Base-by-base conservation (phyloP, 2,797 vertebrate species). In the Pangasius larnaudii region DNA sequence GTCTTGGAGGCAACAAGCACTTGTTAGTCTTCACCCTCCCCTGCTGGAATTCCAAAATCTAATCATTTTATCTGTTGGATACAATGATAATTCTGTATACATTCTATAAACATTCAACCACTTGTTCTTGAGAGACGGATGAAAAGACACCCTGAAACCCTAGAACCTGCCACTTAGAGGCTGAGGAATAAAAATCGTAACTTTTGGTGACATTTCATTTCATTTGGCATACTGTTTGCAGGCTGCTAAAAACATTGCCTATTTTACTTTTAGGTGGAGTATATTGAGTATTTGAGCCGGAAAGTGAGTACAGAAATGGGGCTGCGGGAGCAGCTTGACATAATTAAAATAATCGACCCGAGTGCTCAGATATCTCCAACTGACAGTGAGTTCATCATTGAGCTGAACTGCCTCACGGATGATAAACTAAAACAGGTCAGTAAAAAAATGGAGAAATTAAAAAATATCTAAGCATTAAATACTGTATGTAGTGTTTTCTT, bases 271-370 rank as follows among this genome's bases (percentile, higher is more conserved):
- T 92, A 99, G 99, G 99, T 99, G 94, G 98, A 99, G 96, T 99
- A 99, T 95, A 99, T 99, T 30, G 99, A 99, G 86, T 99, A 99
- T 93, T 94, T 99, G 91, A 99, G 99, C 92, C 97, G 99, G 51
- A 99, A 98, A 96, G 98, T 99, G 88, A 99, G 99, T 95, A 99
- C 98, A 69, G 99, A 99, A 94, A 99, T 99, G 99, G 99, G 98
- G 71, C 97, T 99, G 90, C 96, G 98, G 89, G 99, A 99, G 91
- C 99, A 99, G 93, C 97, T 99, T 90, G 99, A 99, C 94, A 99
- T 99, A 93, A 99, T 99, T 94, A 99, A 99, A 95, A 99, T 99
- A 94, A 99, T 99, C 88, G 99, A 99, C 94, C 99, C 99, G 36
- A 97, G 96, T 67, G 99, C 99, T 91, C 98, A 99, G 91, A 99